Conservation (phyloP, 2,888 invertebrate genomes). For the Athalia rosae region DNA sequence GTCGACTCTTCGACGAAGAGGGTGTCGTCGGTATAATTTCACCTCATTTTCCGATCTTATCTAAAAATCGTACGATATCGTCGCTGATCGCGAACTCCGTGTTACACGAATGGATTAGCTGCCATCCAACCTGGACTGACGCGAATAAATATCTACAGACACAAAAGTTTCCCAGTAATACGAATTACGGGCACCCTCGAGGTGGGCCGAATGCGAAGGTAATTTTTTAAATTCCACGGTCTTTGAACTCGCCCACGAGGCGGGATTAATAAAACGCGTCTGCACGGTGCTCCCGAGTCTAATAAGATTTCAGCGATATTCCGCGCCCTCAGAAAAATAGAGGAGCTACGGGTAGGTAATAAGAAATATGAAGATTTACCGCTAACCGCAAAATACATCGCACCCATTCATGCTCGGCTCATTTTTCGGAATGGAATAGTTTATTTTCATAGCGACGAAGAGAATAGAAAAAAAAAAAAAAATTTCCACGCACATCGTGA, state of each 20-base stretch:
- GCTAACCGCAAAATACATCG: conserved; percentile 16
- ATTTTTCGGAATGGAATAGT: background rate
- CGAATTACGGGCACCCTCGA: background rate
- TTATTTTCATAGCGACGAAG: background rate
- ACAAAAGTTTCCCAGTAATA: background rate
- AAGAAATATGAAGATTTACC: conserved; percentile 15
- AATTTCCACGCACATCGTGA: no score
- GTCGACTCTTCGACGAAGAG: no score
- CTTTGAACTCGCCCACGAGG: conserved; percentile 22
- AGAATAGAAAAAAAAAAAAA: no score
- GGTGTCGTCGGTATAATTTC: no score
- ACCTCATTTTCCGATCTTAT: no score
- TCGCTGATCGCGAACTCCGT: no score
- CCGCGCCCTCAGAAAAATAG: background rate
- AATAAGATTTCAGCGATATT: conserved; percentile 13
- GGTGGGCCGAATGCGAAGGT: background rate
- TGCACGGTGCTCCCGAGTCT: background rate
- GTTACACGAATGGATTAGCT: no score
- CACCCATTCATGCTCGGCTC: no score
- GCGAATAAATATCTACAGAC: background rate
- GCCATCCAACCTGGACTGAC: no score
- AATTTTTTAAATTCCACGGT: conserved; percentile 1
- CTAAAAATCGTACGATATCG: no score
- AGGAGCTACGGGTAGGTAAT: background rate
- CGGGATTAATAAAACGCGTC: conserved; percentile 14